These are phyloP conservation scores for Chymomyza amoena DNA, from an alignment of 2,888 invertebrate genomes.

Conservation along the genomic window DNA sequence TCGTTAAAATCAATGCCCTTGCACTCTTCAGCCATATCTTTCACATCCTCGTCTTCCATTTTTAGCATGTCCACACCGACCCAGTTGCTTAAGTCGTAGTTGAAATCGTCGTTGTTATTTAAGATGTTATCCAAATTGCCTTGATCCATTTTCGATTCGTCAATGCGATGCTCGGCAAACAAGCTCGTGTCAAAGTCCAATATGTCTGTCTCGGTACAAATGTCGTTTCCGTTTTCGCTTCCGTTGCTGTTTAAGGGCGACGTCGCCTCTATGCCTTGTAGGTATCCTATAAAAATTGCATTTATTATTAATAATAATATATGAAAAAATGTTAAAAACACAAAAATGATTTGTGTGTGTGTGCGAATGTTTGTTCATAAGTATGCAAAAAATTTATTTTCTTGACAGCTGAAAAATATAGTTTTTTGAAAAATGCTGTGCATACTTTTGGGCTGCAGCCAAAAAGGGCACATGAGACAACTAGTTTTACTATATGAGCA, in stretches of 20 bases:
- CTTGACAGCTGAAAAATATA: not conserved
- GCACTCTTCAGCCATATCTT: slow-evolving; percentile 38
- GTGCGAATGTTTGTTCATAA: not conserved
- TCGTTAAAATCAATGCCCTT: slow-evolving; percentile 35
- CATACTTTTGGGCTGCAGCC: slow-evolving; percentile 41
- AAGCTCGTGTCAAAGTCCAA: slow-evolving; percentile 75
- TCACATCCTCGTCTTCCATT: slow-evolving; percentile 15
- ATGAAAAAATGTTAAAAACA: not conserved
- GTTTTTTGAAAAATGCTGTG: slow-evolving; percentile 20
- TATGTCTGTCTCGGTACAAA: slow-evolving; percentile 60
- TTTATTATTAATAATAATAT: slow-evolving; percentile 37
- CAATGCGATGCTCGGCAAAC: slow-evolving; percentile 63
- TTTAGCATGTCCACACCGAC: slow-evolving; percentile 29
- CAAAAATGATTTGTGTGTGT: not conserved
- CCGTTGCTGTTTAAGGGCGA: slow-evolving; percentile 55
- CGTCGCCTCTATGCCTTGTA: slow-evolving; percentile 67
- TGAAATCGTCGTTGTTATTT: slow-evolving; percentile 18
- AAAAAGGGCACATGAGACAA: slow-evolving; percentile 21
- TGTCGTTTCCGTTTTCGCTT: slow-evolving; percentile 57
- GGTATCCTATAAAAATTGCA: slow-evolving; percentile 65
- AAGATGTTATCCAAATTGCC: slow-evolving; percentile 44
- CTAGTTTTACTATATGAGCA: not conserved
- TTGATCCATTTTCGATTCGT: slow-evolving; percentile 49
- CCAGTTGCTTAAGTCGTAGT: slow-evolving; percentile 36
- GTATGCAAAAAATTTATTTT: slow-evolving; percentile 11